Conservation (phyloP, 2,113 vertebrate species). For the Myxocyprinus asiaticus region DNA sequence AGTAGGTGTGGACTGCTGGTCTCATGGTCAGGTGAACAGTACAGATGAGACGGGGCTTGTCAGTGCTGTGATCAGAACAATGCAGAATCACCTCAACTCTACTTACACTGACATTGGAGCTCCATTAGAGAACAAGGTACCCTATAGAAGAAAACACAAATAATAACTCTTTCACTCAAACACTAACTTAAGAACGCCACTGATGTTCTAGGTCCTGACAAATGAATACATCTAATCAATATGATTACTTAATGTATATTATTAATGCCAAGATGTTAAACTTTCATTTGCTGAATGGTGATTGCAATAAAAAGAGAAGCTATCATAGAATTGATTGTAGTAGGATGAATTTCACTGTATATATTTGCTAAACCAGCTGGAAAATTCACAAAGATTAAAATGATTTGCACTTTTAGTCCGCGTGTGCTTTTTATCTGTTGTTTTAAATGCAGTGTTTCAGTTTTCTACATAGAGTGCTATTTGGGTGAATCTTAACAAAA, state of each 20-base stretch:
- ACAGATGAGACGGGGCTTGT: conserved; percentile 71
- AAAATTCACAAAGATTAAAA: conserved; percentile 73
- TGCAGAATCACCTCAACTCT: conserved; percentile 76
- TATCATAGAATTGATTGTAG: conserved; percentile 57
- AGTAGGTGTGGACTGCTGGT: conserved; percentile 65
- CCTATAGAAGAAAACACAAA: conserved; percentile 12
- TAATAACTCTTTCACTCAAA: neutral
- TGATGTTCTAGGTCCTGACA: no score
- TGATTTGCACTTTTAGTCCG: conserved; percentile 77
- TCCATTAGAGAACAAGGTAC: conserved; percentile 80
- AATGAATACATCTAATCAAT: no score
- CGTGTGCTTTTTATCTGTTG: neutral
- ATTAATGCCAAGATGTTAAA: conserved; percentile 38
- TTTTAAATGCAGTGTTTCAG: conserved; percentile 1
- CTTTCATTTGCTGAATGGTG: conserved; percentile 50
- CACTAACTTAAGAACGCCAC: neutral
- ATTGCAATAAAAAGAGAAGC: conserved; percentile 52
- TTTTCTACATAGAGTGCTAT: no score
- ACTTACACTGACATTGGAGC: conserved; percentile 65
- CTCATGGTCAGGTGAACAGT: conserved; percentile 69
- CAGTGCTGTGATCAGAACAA: conserved; percentile 70
- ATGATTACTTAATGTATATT: conserved; percentile 46
- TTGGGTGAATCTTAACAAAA: no score
- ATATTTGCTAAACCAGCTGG: conserved; percentile 69
- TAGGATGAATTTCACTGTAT: conserved; percentile 76